Evolutionary conservation across 2,888 invertebrate genomes (phyloP).

Genomic region (Agrotis segetum): DNA sequence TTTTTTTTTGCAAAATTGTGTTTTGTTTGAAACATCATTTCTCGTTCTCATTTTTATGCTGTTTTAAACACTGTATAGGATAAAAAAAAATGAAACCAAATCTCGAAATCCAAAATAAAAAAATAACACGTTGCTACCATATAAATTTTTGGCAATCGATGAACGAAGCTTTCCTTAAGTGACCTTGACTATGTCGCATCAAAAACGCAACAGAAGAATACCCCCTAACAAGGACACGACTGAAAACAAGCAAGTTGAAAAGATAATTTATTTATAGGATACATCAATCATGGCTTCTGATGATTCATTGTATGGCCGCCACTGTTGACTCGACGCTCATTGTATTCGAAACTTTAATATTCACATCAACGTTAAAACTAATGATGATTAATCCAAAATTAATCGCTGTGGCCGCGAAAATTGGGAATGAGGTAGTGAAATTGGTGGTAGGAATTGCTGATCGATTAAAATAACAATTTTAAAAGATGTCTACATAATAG

Average conservation of each 20-base stretch:
- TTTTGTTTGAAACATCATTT: background rate
- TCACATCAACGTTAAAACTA: conserved; percentile 67
- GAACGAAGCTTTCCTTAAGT: no score
- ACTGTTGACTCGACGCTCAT: conserved; percentile 65
- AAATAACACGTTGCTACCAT: no score
- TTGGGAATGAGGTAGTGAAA: conserved; percentile 22
- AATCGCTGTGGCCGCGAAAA: conserved; percentile 53
- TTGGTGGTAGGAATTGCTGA: no score
- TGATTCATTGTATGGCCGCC: conserved; percentile 67
- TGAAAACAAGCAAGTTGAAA: conserved; percentile 62
- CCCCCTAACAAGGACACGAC: conserved; percentile 32
- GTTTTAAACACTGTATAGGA: no score
- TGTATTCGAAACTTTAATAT: conserved; percentile 67
- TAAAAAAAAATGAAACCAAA: no score
- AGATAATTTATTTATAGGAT: conserved; percentile 69
- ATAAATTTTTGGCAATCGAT: no score
- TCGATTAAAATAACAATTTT: no score
- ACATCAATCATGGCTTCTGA: conserved; percentile 70
- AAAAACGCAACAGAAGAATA: conserved; percentile 16
- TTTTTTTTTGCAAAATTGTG: conserved; percentile 2
- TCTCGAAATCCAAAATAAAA: no score
- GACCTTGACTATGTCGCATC: no score
- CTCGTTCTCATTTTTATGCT: background rate
- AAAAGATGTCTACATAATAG: no score
- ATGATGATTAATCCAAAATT: conserved; percentile 67